Evolutionary conservation across 2,888 invertebrate genomes (phyloP).

Genomic region (Chloroclysta siterata): DNA sequence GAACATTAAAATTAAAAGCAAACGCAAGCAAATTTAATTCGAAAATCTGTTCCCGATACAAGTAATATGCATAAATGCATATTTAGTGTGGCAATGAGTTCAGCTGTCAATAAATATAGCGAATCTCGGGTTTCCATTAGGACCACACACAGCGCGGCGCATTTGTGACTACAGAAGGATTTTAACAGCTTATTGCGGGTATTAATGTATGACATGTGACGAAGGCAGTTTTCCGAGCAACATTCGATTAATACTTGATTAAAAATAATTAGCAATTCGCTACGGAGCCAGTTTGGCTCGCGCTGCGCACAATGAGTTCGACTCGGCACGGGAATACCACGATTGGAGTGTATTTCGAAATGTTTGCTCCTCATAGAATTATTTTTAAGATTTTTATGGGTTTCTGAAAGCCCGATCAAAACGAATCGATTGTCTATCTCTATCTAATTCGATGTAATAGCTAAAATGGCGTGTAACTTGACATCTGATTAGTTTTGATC

Average conservation of each 20-base stretch:
- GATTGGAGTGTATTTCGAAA: not conserved
- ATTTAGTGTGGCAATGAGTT: slow-evolving; percentile 56
- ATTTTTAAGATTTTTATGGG: too few relatives aligned
- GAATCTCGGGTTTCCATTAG: slow-evolving; percentile 60
- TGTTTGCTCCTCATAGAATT: too few relatives aligned
- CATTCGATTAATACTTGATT: slow-evolving; percentile 71
- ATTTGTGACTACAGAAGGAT: slow-evolving; percentile 56
- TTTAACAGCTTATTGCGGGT: slow-evolving; percentile 62
- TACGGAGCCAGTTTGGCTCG: slow-evolving; percentile 51
- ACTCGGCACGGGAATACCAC: slow-evolving; percentile 4
- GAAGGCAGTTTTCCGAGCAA: slow-evolving; percentile 42
- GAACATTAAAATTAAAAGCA: slow-evolving; percentile 32
- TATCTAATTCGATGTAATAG: too few relatives aligned
- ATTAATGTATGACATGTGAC: slow-evolving; percentile 62
- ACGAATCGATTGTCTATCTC: too few relatives aligned
- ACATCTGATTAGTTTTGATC: too few relatives aligned
- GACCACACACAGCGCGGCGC: slow-evolving; percentile 73
- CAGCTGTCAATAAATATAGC: slow-evolving; percentile 75
- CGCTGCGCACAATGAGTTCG: slow-evolving; percentile 23
- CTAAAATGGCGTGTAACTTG: too few relatives aligned
- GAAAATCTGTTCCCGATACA: slow-evolving; percentile 26
- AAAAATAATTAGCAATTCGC: slow-evolving; percentile 70
- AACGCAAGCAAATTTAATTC: slow-evolving; percentile 30
- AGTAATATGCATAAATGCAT: slow-evolving; percentile 60
- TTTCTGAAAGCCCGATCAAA: too few relatives aligned